phyloP scores from a whole-genome alignment of 2,113 vertebrate species.

The Buteo buteo region DNA sequence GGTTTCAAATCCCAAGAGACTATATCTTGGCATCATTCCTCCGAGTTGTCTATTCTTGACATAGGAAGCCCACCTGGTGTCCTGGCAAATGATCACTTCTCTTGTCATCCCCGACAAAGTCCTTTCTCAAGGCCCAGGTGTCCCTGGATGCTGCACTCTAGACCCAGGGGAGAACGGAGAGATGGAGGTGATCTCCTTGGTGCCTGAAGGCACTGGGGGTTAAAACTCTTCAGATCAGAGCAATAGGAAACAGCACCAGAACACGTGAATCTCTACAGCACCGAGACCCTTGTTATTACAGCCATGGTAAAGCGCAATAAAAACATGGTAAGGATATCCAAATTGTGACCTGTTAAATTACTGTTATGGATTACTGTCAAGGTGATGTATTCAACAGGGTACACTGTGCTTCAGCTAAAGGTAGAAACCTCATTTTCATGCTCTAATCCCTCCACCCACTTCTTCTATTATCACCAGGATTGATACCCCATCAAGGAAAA shows the following conservation, averaged over 20 bases:
- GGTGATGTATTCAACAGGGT: conserved; percentile 17
- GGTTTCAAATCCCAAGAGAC: neutral
- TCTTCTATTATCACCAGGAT: conserved; percentile 35
- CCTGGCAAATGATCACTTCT: neutral
- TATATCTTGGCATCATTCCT: neutral
- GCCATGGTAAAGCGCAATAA: neutral
- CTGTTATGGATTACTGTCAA: conserved; percentile 32
- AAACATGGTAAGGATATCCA: neutral
- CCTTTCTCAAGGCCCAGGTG: neutral
- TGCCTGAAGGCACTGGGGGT: neutral
- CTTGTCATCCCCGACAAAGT: neutral
- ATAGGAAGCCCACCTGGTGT: neutral
- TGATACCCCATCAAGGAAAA: conserved; percentile 34
- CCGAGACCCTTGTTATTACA: neutral
- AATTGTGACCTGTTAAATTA: conserved; percentile 20
- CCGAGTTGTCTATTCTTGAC: neutral
- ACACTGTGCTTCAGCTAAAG: conserved; percentile 34
- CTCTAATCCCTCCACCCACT: conserved; percentile 45
- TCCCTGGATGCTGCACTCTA: neutral
- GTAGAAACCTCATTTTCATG: conserved; percentile 42
- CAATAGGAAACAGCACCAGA: neutral
- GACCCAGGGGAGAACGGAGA: neutral
- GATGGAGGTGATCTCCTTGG: neutral
- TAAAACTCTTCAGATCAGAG: neutral
- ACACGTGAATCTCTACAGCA: neutral